Evolutionary conservation across 1,140 invertebrate species (phyloP), one percentile per base, ranked within the genome.

Genomic region (Acromyrmex charruanus): DNA sequence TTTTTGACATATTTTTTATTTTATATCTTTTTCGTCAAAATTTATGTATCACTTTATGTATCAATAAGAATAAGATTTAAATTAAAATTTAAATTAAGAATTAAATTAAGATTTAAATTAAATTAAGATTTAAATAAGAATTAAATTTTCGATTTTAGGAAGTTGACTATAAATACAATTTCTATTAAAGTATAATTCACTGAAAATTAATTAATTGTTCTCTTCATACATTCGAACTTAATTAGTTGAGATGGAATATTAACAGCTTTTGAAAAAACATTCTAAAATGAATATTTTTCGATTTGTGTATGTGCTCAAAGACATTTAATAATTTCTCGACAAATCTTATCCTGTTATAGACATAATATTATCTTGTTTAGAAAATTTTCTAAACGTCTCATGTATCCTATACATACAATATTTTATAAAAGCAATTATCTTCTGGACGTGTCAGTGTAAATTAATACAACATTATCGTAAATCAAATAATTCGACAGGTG

Each of bases 401-500:
- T 39, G 18, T 21, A 21, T 25, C 0, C 4, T 65, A 10, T 31
- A 44, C 4, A 68, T 31, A 44, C 4, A 68, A 68, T 44, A 68
- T 5, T 39, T 35, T 39, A 44, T 16, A 44, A 21, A 68, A 39
- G 9, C 18, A 39, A 66, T n/a, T 2, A 7, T 39, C 12, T 16
- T 6, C 25, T 31, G n/a, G 0, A 1, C 0, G 7, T 39, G 35
- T 39, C 35, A 39, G 35, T 9, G 35, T 39, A 6, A 39, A 39
- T 39, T 39, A 39, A 58, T 39, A n/a, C 53, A 16, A 80, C 14
- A 53, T 58, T 25, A 71, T 51, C 9, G 55, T 31, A 2, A 28
- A 39, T 39, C n/a, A 35, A 82, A 84, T 61, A 61, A 77, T 55
- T 89, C 71, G 35, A 0, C 85, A 92, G 91, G 79, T 84, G 35